These are phyloP conservation scores for Sminthurinus aureus DNA, from an alignment of 2,888 invertebrate species.

Conservation along the genomic window DNA sequence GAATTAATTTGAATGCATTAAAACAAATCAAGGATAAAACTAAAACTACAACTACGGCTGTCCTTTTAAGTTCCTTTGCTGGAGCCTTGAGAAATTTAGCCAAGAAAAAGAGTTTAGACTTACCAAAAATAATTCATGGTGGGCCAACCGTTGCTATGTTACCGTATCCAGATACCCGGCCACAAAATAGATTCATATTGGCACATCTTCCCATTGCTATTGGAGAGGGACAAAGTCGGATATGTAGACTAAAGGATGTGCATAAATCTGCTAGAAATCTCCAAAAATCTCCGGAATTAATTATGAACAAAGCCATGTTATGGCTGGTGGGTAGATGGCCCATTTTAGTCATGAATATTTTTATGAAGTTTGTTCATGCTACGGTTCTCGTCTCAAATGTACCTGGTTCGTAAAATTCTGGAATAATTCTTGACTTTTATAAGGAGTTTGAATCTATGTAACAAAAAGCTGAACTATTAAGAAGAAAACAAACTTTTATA, in stretches of 20 bases:
- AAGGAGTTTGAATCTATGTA: not conserved
- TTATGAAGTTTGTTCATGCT: conserved; percentile 29
- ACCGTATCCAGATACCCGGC: conserved; percentile 55
- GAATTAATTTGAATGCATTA: conserved; percentile 47
- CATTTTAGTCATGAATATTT: conserved; percentile 50
- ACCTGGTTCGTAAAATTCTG: not conserved
- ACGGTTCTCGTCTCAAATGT: conserved; percentile 35
- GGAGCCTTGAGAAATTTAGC: conserved; percentile 52
- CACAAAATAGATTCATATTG: conserved; percentile 50
- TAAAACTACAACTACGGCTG: conserved; percentile 49
- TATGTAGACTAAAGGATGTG: not conserved
- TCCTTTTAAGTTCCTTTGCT: conserved; percentile 44
- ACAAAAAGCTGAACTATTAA: not conserved
- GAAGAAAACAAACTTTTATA: not conserved
- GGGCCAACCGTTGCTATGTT: conserved; percentile 57
- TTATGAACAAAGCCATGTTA: conserved; percentile 25
- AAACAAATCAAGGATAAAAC: conserved; percentile 53
- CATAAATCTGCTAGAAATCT: conserved; percentile 46
- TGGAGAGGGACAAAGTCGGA: not conserved
- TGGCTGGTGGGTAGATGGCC: conserved; percentile 46
- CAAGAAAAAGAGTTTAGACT: conserved; percentile 44
- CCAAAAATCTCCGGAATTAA: conserved; percentile 41
- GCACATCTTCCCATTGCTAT: conserved; percentile 14
- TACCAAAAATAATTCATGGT: conserved; percentile 49
- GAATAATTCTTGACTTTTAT: not conserved